phyloP scores from a whole-genome alignment of 2,113 vertebrate species.

The Rhizomys pruinosus region DNA sequence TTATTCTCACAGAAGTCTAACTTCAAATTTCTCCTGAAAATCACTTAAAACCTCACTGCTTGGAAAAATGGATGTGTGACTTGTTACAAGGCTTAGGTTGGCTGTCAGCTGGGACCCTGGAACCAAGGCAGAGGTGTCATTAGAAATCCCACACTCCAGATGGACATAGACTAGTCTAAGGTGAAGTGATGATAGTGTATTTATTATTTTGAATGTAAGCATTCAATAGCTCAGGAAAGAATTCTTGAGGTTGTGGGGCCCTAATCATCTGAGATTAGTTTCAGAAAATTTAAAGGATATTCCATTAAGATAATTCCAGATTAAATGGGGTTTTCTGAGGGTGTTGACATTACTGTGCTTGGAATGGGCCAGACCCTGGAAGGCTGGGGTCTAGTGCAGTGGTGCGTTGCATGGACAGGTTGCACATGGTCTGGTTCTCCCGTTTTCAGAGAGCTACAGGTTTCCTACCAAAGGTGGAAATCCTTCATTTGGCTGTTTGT shows the following conservation, averaged over 20 bases:
- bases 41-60: background rate
- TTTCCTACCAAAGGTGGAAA: background rate
- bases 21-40: conserved; percentile 13
- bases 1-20: background rate
- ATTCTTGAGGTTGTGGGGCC: no score
- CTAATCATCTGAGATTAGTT: background rate
- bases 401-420: background rate
- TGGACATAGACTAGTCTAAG: background rate
- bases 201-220: background rate
- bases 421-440: background rate
- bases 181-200: background rate
- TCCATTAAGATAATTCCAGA: no score
- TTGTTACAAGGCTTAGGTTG: background rate
- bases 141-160: background rate
- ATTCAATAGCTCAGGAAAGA: background rate
- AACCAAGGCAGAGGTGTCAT: background rate
- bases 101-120: background rate
- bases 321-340: background rate
- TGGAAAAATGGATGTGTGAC: background rate
- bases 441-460: background rate
- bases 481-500: background rate
- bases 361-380: background rate
- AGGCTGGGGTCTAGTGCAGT: background rate
- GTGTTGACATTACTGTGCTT: background rate
- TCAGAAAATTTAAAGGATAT: background rate